Evolutionary conservation across 2,797 vertebrate genomes (phyloP), one percentile per base, ranked within the genome.

Genomic region (Sebastes taczanowskii): DNA sequence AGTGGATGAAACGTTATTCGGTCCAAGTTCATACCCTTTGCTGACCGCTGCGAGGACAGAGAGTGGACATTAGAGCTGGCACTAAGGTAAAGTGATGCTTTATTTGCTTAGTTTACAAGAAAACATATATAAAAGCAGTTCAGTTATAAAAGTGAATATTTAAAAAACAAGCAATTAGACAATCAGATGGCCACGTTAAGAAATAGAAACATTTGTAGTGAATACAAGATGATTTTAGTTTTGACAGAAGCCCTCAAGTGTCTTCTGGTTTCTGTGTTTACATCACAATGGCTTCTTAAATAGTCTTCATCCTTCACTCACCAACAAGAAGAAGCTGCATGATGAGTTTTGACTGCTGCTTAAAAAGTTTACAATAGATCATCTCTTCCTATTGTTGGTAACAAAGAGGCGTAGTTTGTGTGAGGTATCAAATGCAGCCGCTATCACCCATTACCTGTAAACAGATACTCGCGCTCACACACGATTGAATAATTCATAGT

Each of bases 401-500:
- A 79, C 89, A 83, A 83, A 81, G 86, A 87, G 83, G 77, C 49
- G 56, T 52, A 63, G 83, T 77, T 78, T 78, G 65, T 78, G 71
- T 27, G 78, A 42, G 86, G 86, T 87, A 90, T 93, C 88, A 13
- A 78, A 77, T 88, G 67, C 67, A 74, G 78, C 86, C 49, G 85
- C 87, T 80, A 77, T 92, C 85, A 59, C 77, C 85, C 70, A 62
- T 88, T 84, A 89, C 84, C 86, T 88, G 95, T 92, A 95, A 96
- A 82, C 73, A 79, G 95, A 96, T 91, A 90, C 91, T 87, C 84
- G 74, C 83, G 5, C 88, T 81, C 90, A 89, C 89, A 87, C 84
- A 86, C 86, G 82, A 88, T 78, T 96, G 76, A 95, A 96, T 96
- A 89, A 96, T 96, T 96, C 78, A 96, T 94, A 64, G 77, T 35